Conservation (phyloP, 2,797 vertebrate genomes). For the Zenarchopterus dispar region DNA sequence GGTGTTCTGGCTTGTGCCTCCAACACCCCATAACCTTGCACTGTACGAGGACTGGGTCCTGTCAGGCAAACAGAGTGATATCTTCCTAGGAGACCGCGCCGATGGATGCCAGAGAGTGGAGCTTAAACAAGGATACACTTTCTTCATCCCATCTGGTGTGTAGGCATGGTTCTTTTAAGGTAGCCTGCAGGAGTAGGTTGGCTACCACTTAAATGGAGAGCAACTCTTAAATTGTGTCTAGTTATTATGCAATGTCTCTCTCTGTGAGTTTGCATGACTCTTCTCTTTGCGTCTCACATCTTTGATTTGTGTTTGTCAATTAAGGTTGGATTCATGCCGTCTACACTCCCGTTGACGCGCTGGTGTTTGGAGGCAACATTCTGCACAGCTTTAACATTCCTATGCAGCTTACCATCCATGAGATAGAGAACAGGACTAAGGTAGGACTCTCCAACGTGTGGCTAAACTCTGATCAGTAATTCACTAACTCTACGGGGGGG, state of each 20-base stretch:
- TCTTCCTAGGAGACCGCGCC: slow-evolving; percentile 95
- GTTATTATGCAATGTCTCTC: background rate
- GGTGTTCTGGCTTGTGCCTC: slow-evolving; percentile 98
- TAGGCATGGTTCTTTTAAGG: slow-evolving; percentile 37
- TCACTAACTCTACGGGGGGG: slow-evolving; percentile 4
- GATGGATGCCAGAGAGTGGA: slow-evolving; percentile 96
- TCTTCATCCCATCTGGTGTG: slow-evolving; percentile 98
- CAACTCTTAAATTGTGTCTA: background rate
- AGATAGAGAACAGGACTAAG: slow-evolving; percentile 97
- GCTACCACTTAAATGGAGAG: slow-evolving; percentile 24
- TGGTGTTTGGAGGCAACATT: slow-evolving; percentile 98
- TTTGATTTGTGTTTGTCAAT: slow-evolving; percentile 37
- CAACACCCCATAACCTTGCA: slow-evolving; percentile 91
- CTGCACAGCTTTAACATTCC: slow-evolving; percentile 99
- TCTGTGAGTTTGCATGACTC: slow-evolving; percentile 12
- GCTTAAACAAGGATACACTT: slow-evolving; percentile 93
- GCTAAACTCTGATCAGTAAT: slow-evolving; percentile 18
- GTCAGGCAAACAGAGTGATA: slow-evolving; percentile 96
- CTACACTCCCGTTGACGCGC: slow-evolving; percentile 94
- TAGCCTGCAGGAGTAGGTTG: slow-evolving; percentile 40
- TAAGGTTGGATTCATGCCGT: slow-evolving; percentile 98
- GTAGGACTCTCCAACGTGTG: slow-evolving; percentile 70
- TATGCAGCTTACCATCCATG: slow-evolving; percentile 97
- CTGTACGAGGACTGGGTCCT: slow-evolving; percentile 98
- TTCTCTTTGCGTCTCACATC: background rate